These are phyloP conservation scores for Chrysemys picta DNA, from an alignment of 2,113 vertebrate species.

Conservation along the genomic window DNA sequence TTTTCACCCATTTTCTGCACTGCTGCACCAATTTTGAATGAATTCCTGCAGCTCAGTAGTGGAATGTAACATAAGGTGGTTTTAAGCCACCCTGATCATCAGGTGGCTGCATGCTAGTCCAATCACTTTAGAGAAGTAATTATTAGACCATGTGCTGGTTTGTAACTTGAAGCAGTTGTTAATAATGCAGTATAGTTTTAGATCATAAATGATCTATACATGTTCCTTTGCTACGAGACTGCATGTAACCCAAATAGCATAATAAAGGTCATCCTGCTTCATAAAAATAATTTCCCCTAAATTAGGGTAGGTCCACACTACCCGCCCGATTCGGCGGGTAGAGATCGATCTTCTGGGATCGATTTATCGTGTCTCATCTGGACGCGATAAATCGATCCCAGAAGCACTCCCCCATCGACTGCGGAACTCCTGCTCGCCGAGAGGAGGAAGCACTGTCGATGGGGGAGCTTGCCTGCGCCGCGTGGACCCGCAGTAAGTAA, in stretches of 20 bases:
- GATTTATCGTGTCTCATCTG: too few species aligned
- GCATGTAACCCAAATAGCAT: neutral
- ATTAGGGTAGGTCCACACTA: too few species aligned
- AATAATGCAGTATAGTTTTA: constrained; percentile 6
- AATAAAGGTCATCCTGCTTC: neutral
- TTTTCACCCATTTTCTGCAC: rapidly evolving
- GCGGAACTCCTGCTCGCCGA: too few species aligned
- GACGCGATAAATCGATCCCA: too few species aligned
- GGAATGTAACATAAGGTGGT: neutral
- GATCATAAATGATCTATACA: neutral
- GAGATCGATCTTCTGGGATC: too few species aligned
- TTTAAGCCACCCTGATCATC: constrained; percentile 43
- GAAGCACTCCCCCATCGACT: too few species aligned
- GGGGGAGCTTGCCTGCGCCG: too few species aligned
- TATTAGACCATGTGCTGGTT: constrained; percentile 46
- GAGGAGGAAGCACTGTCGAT: too few species aligned
- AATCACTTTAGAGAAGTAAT: neutral
- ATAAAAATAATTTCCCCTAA: neutral
- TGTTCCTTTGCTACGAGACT: neutral
- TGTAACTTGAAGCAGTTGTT: constrained; percentile 6
- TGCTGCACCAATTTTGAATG: rapidly evolving
- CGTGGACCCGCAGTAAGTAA: too few species aligned
- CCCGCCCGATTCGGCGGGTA: too few species aligned
- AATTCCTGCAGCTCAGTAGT: neutral
- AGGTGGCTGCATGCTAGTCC: constrained; percentile 29